phyloP scores from a whole-genome alignment of 2,797 vertebrate species.

The Falco peregrinus region DNA sequence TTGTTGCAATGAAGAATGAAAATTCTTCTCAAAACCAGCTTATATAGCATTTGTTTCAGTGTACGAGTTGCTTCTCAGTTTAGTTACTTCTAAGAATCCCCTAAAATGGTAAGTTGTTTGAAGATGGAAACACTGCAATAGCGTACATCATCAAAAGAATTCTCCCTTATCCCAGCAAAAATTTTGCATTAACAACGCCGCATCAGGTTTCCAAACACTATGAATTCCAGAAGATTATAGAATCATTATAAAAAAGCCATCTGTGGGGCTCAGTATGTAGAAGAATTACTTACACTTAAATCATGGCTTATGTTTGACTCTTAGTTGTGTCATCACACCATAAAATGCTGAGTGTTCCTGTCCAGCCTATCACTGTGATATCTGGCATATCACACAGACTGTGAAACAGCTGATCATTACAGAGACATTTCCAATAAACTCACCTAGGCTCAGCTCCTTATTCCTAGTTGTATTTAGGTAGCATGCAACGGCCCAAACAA shows the following conservation, averaged over 20 bases:
- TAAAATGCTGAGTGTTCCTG: neutral
- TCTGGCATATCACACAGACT: neutral
- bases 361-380: neutral
- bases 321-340: neutral
- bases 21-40: neutral
- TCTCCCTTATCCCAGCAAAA: neutral
- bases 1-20: neutral
- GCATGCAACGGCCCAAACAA: neutral
- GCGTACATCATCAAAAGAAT: neutral
- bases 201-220: neutral
- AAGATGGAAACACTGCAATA: neutral
- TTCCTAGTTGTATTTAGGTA: neutral
- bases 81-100: neutral
- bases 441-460: neutral
- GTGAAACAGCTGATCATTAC: neutral
- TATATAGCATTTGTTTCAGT: neutral
- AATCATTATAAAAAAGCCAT: neutral
- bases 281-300: neutral
- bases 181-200: neutral
- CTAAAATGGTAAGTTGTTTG: neutral
- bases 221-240: neutral
- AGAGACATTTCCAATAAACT: neutral
- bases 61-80: neutral
- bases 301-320: neutral
- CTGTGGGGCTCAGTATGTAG: neutral